phyloP scores from a whole-genome alignment of 2,797 vertebrate genomes.

The Sparus aurata region DNA sequence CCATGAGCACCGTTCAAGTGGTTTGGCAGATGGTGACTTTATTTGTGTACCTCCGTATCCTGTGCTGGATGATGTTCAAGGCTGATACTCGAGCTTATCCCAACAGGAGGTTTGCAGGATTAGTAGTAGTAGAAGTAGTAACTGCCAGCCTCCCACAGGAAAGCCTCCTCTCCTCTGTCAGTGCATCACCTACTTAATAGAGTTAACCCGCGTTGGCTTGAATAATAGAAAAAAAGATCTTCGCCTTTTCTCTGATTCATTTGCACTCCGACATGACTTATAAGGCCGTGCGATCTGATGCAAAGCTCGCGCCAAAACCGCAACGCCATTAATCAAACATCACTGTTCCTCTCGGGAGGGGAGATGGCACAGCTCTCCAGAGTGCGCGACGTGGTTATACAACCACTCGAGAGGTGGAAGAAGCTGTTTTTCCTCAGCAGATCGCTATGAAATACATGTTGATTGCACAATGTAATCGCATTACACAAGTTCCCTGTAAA shows the following conservation, averaged over 20 bases:
- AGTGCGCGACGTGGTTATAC: background rate
- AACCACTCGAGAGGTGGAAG: no score
- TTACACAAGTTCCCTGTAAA: no score
- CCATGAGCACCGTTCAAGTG: constrained; percentile 53
- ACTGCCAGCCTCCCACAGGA: constrained; percentile 6
- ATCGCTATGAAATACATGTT: no score
- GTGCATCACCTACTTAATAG: background rate
- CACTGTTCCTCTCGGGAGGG: constrained; percentile 9
- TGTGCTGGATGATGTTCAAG: constrained; percentile 41
- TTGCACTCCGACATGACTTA: constrained; percentile 1
- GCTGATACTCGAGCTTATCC: constrained; percentile 54
- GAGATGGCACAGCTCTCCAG: constrained; percentile 4
- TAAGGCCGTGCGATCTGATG: background rate
- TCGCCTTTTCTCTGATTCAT: constrained; percentile 9
- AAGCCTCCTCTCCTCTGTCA: constrained; percentile 1
- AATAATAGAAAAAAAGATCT: background rate
- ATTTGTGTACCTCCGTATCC: constrained; percentile 55
- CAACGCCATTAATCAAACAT: constrained; percentile 20
- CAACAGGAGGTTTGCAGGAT: constrained; percentile 53
- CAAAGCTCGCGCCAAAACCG: constrained; percentile 27
- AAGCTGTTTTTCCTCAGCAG: no score
- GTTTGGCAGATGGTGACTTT: constrained; percentile 64
- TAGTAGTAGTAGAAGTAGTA: constrained; percentile 32
- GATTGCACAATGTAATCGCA: no score
- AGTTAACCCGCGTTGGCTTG: background rate